Evolutionary conservation across 2,113 vertebrate species (phyloP), one percentile per base, ranked within the genome.

Genomic region (Orycteropus afer): DNA sequence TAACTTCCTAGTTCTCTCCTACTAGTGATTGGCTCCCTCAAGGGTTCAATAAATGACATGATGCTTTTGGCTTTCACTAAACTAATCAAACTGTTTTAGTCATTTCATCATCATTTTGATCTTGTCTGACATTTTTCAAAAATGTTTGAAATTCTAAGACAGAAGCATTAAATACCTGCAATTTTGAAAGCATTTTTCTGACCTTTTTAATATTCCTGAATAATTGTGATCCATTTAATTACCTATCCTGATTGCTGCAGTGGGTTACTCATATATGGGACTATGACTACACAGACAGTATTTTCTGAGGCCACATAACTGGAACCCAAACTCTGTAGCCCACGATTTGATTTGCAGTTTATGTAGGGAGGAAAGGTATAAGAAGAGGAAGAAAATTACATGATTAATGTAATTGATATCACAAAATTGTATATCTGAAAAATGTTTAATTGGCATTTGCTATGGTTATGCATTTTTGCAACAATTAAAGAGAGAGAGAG

Each of bases 151-250:
- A 89, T 93, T 97, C 67, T 3, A 14, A 95, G 97, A 91, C 59
- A 96, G 90, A 95, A 91, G 80, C 63, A 96, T 69, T 92, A 97
- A 94, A 81, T 91, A 97, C 79, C 40, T 13, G 1, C 96, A 89
- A 96, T 90, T 90, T 77, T 92, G 77, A 97, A 96, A 98, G 98
- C 90, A 91, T 78, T 94, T 79, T 93, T 42, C 55, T 98, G 93
- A 98, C 93, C 94, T 97, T 98, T 98, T 96, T 94, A 96, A 96
- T 96, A 89, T 94, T 85, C 95, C 88, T 97, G 83, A 77, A 65
- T 96, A 95, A 93, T 67, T 82, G 85, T 6, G 12, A 81, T 91
- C 93, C 93, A 96, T 79, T 96, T 91, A 93, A 97, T 95, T 65
- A 84, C 12, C 25, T 78, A 84, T 65, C 51, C 17, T 79, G 12